Evolutionary conservation across 2,888 invertebrate genomes (phyloP).

Genomic region (Encarsia formosa): DNA sequence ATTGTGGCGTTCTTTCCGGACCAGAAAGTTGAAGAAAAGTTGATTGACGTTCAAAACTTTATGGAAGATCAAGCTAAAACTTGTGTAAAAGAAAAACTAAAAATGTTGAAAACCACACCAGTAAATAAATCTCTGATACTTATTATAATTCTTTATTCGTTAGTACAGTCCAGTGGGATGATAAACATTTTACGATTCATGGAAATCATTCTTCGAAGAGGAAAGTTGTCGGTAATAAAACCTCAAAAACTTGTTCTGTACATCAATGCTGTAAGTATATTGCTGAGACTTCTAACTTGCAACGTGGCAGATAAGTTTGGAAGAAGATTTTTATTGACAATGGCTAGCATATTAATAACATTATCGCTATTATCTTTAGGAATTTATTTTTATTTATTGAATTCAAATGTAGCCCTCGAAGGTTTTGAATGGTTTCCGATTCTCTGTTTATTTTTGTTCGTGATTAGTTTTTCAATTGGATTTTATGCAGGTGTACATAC

Average conservation of each 20-base stretch:
- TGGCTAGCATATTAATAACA: conserved; percentile 28
- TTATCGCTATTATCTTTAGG: conserved; percentile 32
- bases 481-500: conserved; percentile 25
- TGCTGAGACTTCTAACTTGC: conserved; percentile 9
- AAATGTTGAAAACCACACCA: conserved; percentile 10
- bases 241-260: conserved; percentile 35
- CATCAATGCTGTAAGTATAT: conserved; percentile 23
- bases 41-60: conserved; percentile 16
- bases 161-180: conserved; percentile 38
- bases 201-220: conserved; percentile 34
- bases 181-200: conserved; percentile 34
- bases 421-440: conserved; percentile 35
- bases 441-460: conserved; percentile 30
- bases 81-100: conserved; percentile 2
- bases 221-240: conserved; percentile 30
- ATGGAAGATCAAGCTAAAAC: conserved; percentile 13
- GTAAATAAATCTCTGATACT: conserved; percentile 27
- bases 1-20: not conserved
- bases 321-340: conserved; percentile 24
- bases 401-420: conserved; percentile 21
- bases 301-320: conserved; percentile 30
- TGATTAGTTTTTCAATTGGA: conserved; percentile 13
- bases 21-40: conserved; percentile 27
- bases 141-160: conserved; percentile 31
- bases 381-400: conserved; percentile 33